Evolutionary conservation across 2,113 vertebrate species (phyloP).

Genomic region (Siniperca chuatsi): DNA sequence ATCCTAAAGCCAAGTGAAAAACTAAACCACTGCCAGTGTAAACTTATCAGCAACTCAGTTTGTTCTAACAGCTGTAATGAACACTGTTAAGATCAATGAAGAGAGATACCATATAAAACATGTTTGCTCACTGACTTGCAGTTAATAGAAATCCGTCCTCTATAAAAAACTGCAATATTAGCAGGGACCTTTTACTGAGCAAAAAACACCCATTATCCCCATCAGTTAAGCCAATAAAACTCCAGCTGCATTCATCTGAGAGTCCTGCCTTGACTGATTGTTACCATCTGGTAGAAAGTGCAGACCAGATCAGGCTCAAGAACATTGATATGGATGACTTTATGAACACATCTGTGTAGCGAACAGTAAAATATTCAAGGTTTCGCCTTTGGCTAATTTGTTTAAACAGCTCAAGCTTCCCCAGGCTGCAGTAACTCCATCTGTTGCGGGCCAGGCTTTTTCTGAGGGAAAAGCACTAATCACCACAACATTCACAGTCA

Average conservation of each 20-base stretch:
- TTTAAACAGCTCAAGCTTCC: slow-evolving; percentile 72
- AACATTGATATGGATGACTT: slow-evolving; percentile 76
- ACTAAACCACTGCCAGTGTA: background rate
- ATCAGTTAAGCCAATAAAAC: slow-evolving; percentile 56
- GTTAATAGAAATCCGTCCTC: slow-evolving; percentile 7
- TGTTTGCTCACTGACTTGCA: slow-evolving; percentile 19
- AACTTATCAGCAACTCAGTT: background rate
- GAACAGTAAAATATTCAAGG: slow-evolving; percentile 67
- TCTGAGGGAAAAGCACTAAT: slow-evolving; percentile 58
- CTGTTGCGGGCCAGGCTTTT: slow-evolving; percentile 60
- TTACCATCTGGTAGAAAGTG: slow-evolving; percentile 72
- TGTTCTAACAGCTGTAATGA: slow-evolving; percentile 9
- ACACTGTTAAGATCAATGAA: slow-evolving; percentile 5
- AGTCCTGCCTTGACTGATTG: slow-evolving; percentile 40
- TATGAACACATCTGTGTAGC: slow-evolving; percentile 65
- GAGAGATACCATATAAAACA: background rate
- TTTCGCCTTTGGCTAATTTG: slow-evolving; percentile 73
- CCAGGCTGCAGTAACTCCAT: slow-evolving; percentile 51
- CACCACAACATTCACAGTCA: slow-evolving; percentile 51
- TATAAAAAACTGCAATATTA: slow-evolving; percentile 24
- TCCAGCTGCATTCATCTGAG: slow-evolving; percentile 17
- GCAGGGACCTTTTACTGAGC: slow-evolving; percentile 16
- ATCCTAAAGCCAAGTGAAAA: background rate
- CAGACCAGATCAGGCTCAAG: slow-evolving; percentile 29
- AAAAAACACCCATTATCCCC: slow-evolving; percentile 46